Percentiles rank a stretch among this genome's conserved stretches.
Conservation (phyloP, 2,797 vertebrate genomes). For the Tapera naevia region DNA sequence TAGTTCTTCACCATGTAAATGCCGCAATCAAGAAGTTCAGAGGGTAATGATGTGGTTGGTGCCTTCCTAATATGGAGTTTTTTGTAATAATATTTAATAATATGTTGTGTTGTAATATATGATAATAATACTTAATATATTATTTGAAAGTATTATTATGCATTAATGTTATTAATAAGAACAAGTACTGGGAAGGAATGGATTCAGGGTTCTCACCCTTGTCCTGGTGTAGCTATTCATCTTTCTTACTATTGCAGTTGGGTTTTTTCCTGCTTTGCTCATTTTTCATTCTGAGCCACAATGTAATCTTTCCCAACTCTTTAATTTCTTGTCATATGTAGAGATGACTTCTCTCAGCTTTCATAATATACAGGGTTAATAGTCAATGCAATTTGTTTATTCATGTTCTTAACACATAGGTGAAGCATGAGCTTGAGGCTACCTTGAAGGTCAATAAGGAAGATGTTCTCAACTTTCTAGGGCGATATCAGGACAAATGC, state of each 20-base stretch:
- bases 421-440: slow-evolving; percentile 71
- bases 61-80: background rate
- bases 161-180: background rate
- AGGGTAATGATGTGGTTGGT: background rate
- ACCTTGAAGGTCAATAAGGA: slow-evolving; percentile 76
- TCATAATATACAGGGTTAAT: background rate
- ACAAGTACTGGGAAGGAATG: background rate
- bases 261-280: background rate
- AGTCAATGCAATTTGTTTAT: background rate
- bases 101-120: background rate
- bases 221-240: background rate
- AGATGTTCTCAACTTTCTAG: slow-evolving; percentile 76
- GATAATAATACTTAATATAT: background rate
- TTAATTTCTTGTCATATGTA: background rate
- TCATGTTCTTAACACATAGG: slow-evolving; percentile 62
- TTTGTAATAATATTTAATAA: background rate
- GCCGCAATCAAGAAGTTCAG: background rate
- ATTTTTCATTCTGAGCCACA: background rate
- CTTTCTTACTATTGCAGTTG: background rate
- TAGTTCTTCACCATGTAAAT: background rate
- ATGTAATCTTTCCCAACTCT: background rate
- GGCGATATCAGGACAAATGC: slow-evolving; percentile 71
- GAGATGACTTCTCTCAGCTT: background rate
- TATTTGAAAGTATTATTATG: background rate
- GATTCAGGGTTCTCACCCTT: background rate